Percentiles rank a stretch among this genome's conserved stretches.
Conservation (phyloP, 2,797 vertebrate genomes). For the Tragelaphus oryx region DNA sequence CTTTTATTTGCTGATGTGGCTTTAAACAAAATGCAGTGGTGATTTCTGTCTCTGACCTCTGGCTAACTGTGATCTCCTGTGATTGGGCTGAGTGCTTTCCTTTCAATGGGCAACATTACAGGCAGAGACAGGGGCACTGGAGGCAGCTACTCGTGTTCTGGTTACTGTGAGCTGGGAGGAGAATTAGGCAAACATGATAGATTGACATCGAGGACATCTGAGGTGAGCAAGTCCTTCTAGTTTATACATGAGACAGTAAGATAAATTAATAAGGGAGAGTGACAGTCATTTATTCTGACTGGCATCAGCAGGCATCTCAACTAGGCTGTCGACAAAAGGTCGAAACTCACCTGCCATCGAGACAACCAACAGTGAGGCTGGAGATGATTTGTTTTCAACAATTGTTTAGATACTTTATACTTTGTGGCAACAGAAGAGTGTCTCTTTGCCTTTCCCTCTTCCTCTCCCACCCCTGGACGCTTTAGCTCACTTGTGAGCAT, state of each 20-base stretch:
- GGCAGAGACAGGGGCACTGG: neutral
- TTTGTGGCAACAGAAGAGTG: conserved; percentile 61
- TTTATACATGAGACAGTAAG: conserved; percentile 73
- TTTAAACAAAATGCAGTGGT: conserved; percentile 61
- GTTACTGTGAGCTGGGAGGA: conserved; percentile 58
- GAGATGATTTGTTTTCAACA: conserved; percentile 83
- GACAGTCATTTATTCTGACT: conserved; percentile 86
- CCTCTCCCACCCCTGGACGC: neutral
- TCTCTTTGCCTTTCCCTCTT: neutral
- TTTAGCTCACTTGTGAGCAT: conserved; percentile 27
- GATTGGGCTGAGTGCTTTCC: conserved; percentile 62
- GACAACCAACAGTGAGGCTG: conserved; percentile 73
- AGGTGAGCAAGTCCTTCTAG: conserved; percentile 73
- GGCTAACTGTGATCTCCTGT: conserved; percentile 50
- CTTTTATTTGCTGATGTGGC: conserved; percentile 54
- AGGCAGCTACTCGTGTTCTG: conserved; percentile 59
- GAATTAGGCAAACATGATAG: conserved; percentile 75
- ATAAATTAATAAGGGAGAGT: conserved; percentile 91
- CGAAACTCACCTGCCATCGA: conserved; percentile 75
- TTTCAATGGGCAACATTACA: conserved; percentile 60
- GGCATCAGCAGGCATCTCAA: conserved; percentile 83
- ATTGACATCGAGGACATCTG: conserved; percentile 74
- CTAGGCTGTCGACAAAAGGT: conserved; percentile 86
- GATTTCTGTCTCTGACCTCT: conserved; percentile 76
- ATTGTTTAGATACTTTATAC: conserved; percentile 77